Evolutionary conservation across 2,888 invertebrate species (phyloP).

Genomic region (Lomographa bimaculata): DNA sequence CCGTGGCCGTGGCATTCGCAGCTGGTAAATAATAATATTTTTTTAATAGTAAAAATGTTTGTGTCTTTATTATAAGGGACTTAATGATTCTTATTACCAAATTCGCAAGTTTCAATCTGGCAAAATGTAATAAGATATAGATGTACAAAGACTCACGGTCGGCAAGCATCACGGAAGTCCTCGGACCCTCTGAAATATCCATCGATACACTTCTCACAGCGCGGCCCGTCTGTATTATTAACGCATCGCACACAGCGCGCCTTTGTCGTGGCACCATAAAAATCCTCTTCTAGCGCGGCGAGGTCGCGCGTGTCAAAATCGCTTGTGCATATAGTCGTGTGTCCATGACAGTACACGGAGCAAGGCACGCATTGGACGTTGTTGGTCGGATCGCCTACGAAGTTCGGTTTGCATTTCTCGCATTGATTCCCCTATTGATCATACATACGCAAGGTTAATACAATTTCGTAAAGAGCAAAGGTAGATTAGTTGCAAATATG

Average conservation of each 20-base stretch:
- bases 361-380: constrained; percentile 95
- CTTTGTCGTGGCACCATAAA: constrained; percentile 84
- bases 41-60: background rate
- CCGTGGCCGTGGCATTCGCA: constrained; percentile 98
- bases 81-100: too few relatives aligned
- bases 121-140: too few relatives aligned
- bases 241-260: constrained; percentile 94
- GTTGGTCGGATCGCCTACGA: constrained; percentile 95
- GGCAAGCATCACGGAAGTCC: constrained; percentile 89
- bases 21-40: constrained; percentile 52
- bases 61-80: background rate
- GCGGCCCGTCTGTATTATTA: constrained; percentile 91
- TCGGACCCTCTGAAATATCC: constrained; percentile 91
- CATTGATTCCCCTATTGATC: constrained; percentile 92
- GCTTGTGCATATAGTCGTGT: constrained; percentile 91
- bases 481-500: too few relatives aligned
- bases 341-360: constrained; percentile 94
- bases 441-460: background rate
- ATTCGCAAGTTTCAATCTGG: too few relatives aligned
- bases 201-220: constrained; percentile 91
- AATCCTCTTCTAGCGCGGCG: constrained; percentile 83
- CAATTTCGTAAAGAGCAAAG: too few relatives aligned
- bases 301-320: constrained; percentile 81
- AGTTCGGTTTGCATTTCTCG: constrained; percentile 94
- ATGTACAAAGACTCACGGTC: constrained; percentile 87